phyloP scores from a whole-genome alignment of 2,888 invertebrate genomes.

The Eristalis intricaria region DNA sequence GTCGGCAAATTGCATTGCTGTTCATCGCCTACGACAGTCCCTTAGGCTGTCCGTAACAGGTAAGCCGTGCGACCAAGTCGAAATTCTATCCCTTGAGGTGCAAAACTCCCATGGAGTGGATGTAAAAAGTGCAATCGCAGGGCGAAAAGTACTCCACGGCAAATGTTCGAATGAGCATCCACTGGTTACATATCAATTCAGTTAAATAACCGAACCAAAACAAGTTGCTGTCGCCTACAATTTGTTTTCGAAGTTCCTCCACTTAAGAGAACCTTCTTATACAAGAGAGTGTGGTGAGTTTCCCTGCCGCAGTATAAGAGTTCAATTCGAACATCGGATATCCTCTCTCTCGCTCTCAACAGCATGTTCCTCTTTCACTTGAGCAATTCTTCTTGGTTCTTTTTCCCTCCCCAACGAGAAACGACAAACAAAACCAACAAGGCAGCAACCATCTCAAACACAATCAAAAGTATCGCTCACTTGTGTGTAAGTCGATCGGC shows the following conservation, averaged over 20 bases:
- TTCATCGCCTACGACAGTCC: neutral
- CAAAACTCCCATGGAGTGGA: neutral
- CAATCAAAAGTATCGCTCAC: constrained; percentile 54
- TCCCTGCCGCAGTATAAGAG: constrained; percentile 44
- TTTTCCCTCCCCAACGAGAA: constrained; percentile 27
- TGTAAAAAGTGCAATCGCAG: constrained; percentile 8
- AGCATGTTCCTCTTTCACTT: constrained; percentile 31
- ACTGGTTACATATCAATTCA: constrained; percentile 58
- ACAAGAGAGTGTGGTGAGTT: constrained; percentile 66
- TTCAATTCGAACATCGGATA: constrained; percentile 6
- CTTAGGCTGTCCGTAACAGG: constrained; percentile 35
- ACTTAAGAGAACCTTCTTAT: constrained; percentile 30
- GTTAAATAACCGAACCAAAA: constrained; percentile 17
- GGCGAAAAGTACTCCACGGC: neutral
- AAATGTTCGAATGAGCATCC: constrained; percentile 27
- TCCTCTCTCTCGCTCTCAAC: constrained; percentile 17
- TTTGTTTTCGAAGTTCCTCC: constrained; percentile 8
- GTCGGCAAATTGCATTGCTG: constrained; percentile 46
- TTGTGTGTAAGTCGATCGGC: constrained; percentile 37
- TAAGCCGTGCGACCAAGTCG: constrained; percentile 36
- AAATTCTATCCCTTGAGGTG: constrained; percentile 3
- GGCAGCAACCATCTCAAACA: constrained; percentile 29
- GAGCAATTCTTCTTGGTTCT: constrained; percentile 41
- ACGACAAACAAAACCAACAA: constrained; percentile 2
- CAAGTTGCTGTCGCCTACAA: constrained; percentile 16